A percentile compares a stretch with the other conserved stretches of the same genome.
phyloP scores from a whole-genome alignment of 2,888 invertebrate genomes.

The Lypha dubia region DNA sequence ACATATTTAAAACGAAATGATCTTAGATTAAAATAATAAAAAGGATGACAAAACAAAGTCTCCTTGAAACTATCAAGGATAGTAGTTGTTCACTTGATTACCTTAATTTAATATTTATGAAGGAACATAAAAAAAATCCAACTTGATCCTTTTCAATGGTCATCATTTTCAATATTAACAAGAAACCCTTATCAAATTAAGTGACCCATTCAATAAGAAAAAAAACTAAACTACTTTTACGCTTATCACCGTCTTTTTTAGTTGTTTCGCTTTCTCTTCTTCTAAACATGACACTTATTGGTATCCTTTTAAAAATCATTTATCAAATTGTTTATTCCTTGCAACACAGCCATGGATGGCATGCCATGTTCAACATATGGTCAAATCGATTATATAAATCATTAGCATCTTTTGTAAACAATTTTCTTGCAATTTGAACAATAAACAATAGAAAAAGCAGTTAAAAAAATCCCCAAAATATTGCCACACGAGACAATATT shows the following conservation, averaged over 20 bases:
- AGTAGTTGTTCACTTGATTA: not conserved
- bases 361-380: conserved; percentile 79
- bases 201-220: conserved; percentile 64
- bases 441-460: conserved; percentile 46
- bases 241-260: conserved; percentile 44
- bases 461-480: conserved; percentile 39
- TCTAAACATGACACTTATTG: conserved; percentile 74
- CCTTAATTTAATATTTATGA: not conserved
- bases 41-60: no score
- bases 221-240: conserved; percentile 66
- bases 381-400: conserved; percentile 83
- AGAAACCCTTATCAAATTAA: conserved; percentile 79
- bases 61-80: no score
- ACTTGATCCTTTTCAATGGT: conserved; percentile 34
- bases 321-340: conserved; percentile 54
- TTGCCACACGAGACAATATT: conserved; percentile 41
- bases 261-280: conserved; percentile 1
- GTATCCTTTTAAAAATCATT: conserved; percentile 61
- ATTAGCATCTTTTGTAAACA: conserved; percentile 82
- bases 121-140: not conserved
- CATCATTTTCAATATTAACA: conserved; percentile 3
- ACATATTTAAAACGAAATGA: not conserved
- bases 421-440: conserved; percentile 78
- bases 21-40: no score
- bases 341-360: conserved; percentile 65